These are phyloP conservation scores for Chymomyza procnemis DNA, from an alignment of 2,888 invertebrate species.

Conservation along the genomic window DNA sequence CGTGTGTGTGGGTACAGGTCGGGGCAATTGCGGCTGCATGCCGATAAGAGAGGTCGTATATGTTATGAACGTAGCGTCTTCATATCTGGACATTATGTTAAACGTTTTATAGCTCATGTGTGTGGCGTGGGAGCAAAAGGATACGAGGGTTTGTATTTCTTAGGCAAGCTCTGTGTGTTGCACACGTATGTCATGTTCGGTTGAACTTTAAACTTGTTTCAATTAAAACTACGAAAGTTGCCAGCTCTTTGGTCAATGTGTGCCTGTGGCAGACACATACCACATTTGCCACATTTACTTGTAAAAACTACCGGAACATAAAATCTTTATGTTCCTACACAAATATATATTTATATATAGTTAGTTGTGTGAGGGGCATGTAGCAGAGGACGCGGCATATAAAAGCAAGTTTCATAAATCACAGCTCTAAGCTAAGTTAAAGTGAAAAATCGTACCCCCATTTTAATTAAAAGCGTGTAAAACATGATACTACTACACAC, in stretches of 20 bases:
- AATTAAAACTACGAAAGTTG: conserved; percentile 56
- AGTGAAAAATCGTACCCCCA: conserved; percentile 71
- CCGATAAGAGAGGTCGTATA: neutral
- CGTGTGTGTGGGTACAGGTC: too few species aligned
- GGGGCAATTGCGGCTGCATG: neutral
- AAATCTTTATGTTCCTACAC: neutral
- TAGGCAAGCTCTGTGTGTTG: neutral
- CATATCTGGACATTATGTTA: conserved; percentile 41
- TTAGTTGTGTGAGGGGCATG: neutral
- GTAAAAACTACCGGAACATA: neutral
- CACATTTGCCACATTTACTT: neutral
- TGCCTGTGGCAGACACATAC: conserved; percentile 13
- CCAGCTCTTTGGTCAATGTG: conserved; percentile 1
- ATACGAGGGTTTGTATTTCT: neutral
- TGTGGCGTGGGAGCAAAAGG: neutral
- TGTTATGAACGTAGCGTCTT: conserved; percentile 29
- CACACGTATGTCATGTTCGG: conserved; percentile 34
- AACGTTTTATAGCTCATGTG: neutral
- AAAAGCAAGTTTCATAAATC: conserved; percentile 72
- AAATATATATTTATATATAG: conserved; percentile 10
- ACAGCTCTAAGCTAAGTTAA: conserved; percentile 63
- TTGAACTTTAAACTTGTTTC: conserved; percentile 68
- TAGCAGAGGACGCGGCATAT: conserved; percentile 35
- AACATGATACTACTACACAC: conserved; percentile 62
- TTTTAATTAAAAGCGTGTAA: conserved; percentile 73